These are phyloP conservation scores for Catagonus wagneri DNA, from an alignment of 2,113 vertebrate genomes.

Conservation along the genomic window DNA sequence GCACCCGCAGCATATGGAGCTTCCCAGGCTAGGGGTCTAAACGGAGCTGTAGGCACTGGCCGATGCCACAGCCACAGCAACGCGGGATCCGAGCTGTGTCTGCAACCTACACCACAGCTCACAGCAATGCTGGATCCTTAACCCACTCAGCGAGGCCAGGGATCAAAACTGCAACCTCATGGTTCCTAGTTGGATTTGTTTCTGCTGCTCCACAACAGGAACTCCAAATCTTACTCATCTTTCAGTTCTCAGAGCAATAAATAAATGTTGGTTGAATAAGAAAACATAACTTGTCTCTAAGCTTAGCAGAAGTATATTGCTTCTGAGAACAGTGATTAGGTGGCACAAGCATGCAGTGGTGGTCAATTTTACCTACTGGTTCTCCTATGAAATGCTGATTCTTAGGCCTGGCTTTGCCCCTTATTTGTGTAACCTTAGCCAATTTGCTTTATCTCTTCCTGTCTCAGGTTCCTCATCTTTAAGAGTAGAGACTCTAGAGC, in stretches of 20 bases:
- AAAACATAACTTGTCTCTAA: background rate
- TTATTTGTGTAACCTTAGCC: background rate
- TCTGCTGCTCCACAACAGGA: no score
- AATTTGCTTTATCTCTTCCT: background rate
- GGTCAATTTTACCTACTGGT: accelerated
- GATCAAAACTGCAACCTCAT: no score
- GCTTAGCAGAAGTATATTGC: background rate
- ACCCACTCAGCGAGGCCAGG: no score
- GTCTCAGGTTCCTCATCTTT: background rate
- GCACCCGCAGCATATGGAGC: no score
- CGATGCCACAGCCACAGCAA: no score
- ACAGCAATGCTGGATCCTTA: no score
- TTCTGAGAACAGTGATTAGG: background rate
- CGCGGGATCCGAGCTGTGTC: no score
- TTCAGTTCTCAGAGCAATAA: background rate
- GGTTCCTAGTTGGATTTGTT: no score
- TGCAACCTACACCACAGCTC: no score
- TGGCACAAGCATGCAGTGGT: accelerated
- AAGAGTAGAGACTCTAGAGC: background rate
- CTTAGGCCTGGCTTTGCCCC: background rate
- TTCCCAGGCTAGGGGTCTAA: no score
- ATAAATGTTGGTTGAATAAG: background rate
- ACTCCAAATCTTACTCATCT: background rate
- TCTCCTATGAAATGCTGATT: background rate
- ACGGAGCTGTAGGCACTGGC: no score